Conservation (phyloP, 2,888 invertebrate species). For the Sphaeridia pumilis region DNA sequence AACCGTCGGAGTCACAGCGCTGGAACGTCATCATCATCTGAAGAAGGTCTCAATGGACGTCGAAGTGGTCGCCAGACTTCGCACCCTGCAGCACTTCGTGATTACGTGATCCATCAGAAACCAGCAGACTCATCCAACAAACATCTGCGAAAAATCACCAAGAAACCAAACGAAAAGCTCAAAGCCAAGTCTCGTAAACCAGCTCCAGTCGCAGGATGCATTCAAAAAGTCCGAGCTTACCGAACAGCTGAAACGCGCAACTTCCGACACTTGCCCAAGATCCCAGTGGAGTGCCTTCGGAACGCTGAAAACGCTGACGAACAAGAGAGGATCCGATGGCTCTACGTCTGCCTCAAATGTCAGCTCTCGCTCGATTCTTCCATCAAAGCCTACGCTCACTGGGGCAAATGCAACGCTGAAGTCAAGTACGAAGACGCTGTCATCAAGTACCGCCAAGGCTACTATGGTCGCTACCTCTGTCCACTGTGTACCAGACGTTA, state of each 20-base stretch:
- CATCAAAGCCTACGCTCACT: slow-evolving; percentile 1
- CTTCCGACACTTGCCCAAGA: not conserved
- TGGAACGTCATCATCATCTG: no score
- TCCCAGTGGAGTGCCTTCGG: not conserved
- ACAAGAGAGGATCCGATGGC: not conserved
- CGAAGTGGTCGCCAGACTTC: no score
- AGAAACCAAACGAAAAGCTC: not conserved
- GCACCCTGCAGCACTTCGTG: no score
- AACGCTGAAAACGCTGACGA: not conserved
- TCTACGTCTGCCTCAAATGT: not conserved
- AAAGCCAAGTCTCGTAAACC: not conserved
- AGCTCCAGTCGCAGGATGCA: no score
- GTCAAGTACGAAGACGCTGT: not conserved
- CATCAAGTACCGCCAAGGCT: slow-evolving; percentile 1
- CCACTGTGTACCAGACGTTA: slow-evolving; percentile 1
- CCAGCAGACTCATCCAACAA: no score
- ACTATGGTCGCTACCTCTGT: not conserved
- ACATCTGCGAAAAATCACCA: not conserved
- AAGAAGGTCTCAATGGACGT: no score
- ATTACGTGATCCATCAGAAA: no score
- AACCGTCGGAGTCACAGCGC: no score
- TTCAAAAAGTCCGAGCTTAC: not conserved
- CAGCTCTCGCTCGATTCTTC: not conserved
- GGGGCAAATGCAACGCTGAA: not conserved
- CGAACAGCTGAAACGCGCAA: not conserved